Evolutionary conservation across 2,797 vertebrate species (phyloP).

Genomic region (Yasuhikotakia modesta): DNA sequence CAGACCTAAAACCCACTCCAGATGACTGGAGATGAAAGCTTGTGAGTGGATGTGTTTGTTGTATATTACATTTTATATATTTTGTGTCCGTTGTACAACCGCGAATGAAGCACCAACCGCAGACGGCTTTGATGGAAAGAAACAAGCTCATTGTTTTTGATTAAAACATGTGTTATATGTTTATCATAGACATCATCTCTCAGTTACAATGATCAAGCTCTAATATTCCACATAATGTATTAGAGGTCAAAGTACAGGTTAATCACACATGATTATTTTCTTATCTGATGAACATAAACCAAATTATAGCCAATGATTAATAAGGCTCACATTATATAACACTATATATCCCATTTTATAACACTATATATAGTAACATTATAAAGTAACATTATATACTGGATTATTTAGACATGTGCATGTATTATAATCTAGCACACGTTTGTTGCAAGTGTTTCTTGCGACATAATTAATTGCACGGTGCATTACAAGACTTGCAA

Average conservation of each 20-base stretch:
- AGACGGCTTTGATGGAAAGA: background rate
- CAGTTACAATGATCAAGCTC: too few relatives aligned
- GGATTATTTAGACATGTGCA: too few relatives aligned
- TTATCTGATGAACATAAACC: too few relatives aligned
- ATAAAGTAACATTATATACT: too few relatives aligned
- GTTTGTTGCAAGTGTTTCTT: too few relatives aligned
- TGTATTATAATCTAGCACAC: too few relatives aligned
- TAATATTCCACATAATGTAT: background rate
- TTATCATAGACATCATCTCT: background rate
- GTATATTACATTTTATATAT: background rate
- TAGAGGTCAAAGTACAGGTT: background rate
- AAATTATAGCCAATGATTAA: too few relatives aligned
- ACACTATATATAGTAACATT: too few relatives aligned
- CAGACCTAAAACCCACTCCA: constrained; percentile 37
- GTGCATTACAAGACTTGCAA: background rate
- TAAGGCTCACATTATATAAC: too few relatives aligned
- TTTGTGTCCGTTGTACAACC: constrained; percentile 8
- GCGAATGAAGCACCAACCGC: background rate
- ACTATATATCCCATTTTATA: too few relatives aligned
- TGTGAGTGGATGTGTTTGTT: background rate
- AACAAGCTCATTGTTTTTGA: constrained; percentile 10
- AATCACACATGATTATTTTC: too few relatives aligned
- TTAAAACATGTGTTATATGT: constrained; percentile 6
- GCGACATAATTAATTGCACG: too few relatives aligned
- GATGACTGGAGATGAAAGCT: constrained; percentile 30